Base-by-base conservation (phyloP, 2,113 vertebrate species). In the Acanthochromis polyacanthus region DNA sequence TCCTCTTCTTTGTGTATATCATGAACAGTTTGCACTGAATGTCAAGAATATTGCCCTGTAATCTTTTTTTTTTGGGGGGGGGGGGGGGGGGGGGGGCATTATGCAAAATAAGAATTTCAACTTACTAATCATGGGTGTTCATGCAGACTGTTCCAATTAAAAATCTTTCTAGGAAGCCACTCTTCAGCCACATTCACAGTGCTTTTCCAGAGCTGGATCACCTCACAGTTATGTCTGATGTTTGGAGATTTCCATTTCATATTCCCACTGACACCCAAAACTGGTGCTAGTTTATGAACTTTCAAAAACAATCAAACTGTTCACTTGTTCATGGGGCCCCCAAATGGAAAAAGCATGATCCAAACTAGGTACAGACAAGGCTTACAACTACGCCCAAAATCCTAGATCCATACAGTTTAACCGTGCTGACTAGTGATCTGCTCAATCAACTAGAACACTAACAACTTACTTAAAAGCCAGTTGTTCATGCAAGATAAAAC, bases 141-240 rank as follows among this genome's bases (percentile, higher is more conserved):
- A 71, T 20, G 25, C 55, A 59, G n/a, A 48, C 58, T 70, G 55
- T 48, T 53, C 67, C 74, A 53, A 14, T 69, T 46, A 70, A 63
- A 56, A n/a, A 71, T 30, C 0, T 20, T 38, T 57, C 30, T 7
- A n/a, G 17, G 5, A 28, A 66, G 38, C 69, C 16, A 1, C 38
- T 48, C 1, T 32, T 58, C 76, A 38, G 45, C 45, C 46, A 52
- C 45, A 60, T 65, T 71, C 45, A 58, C 52, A 65, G 8, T n/a
- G 4, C 53, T 6, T 19, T 40, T 60, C 36, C 11, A 72, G 15
- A 46, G 28, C 36, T 56, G 14, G 57, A n/a, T 60, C 52, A 10
- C 28, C 23, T 28, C 51, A 50, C 63, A 17, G 48, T 48, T 36
- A 58, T 25, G 52, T 55, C 22, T 25, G 52, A 55, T 1, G 22